Evolutionary conservation across 2,113 vertebrate species (phyloP).

Genomic region (Sylvia atricapilla): DNA sequence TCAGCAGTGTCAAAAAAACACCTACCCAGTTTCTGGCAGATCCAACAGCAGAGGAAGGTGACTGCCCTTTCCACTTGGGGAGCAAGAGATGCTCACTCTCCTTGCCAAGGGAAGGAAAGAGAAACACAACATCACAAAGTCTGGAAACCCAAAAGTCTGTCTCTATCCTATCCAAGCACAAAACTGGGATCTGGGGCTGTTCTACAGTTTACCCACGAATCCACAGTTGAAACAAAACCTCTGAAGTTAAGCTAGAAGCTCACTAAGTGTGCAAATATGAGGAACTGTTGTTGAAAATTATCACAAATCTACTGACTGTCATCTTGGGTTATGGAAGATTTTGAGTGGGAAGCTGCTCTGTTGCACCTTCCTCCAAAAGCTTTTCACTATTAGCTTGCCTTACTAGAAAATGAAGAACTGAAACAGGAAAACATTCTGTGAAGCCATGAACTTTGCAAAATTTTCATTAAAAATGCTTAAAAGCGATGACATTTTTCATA

Average conservation of each 20-base stretch:
- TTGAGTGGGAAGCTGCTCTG: neutral
- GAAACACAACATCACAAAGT: rapidly evolving
- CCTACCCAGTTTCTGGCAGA: neutral
- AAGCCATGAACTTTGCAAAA: neutral
- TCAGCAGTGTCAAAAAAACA: neutral
- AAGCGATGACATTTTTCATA: neutral
- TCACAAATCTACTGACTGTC: neutral
- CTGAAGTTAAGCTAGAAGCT: neutral
- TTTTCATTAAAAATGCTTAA: neutral
- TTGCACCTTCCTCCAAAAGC: neutral
- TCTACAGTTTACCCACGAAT: neutral
- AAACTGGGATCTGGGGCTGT: neutral
- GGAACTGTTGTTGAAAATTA: neutral
- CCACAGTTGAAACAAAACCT: neutral
- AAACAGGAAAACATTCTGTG: neutral
- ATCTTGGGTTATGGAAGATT: neutral
- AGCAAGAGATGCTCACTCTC: neutral
- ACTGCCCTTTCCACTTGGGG: neutral
- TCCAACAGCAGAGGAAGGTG: neutral
- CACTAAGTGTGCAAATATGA: neutral
- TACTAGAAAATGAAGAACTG: neutral
- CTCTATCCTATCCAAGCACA: neutral
- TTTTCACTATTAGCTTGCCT: neutral
- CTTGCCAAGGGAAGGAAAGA: neutral
- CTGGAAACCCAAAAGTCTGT: neutral